These are phyloP conservation scores for Schizotus pectinicornis DNA, from an alignment of 2,888 invertebrate species.

Conservation along the genomic window DNA sequence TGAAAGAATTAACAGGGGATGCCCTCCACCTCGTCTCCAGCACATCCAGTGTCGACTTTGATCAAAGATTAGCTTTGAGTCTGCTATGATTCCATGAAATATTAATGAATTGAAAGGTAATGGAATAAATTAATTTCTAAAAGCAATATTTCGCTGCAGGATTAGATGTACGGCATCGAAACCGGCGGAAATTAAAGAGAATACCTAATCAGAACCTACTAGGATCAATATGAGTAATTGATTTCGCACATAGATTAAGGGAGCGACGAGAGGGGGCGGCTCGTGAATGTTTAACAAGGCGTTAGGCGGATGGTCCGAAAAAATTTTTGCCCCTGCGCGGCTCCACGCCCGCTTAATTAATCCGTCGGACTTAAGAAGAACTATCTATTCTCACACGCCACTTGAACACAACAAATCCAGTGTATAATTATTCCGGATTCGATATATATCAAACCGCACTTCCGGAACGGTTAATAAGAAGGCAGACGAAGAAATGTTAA, in stretches of 20 bases:
- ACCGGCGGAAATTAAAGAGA: conserved; percentile 61
- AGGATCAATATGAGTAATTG: conserved; percentile 54
- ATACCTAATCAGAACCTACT: conserved; percentile 58
- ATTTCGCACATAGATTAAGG: conserved; percentile 43
- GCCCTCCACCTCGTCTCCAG: conserved; percentile 17
- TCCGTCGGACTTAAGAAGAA: too few species aligned
- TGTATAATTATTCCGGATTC: conserved; percentile 19
- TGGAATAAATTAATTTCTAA: conserved; percentile 64
- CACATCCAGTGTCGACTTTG: conserved; percentile 53
- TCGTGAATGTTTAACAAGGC: conserved; percentile 24
- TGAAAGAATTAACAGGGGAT: conserved; percentile 48
- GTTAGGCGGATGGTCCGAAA: too few species aligned
- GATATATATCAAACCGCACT: conserved; percentile 16
- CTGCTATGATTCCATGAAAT: conserved; percentile 60
- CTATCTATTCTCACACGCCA: too few species aligned
- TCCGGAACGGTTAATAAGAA: conserved; percentile 22
- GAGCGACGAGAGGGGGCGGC: conserved; percentile 14
- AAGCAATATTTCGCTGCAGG: conserved; percentile 60
- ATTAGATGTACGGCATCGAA: conserved; percentile 50
- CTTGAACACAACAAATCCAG: conserved; percentile 9
- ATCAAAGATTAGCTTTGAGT: conserved; percentile 58
- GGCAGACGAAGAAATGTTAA: conserved; percentile 27
- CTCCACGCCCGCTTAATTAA: background rate
- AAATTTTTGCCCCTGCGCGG: too few species aligned
- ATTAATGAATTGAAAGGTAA: conserved; percentile 63